Percentiles rank a stretch among this genome's conserved stretches.
phyloP scores from a whole-genome alignment of 2,113 vertebrate species.

The Toxotes jaculatrix region DNA sequence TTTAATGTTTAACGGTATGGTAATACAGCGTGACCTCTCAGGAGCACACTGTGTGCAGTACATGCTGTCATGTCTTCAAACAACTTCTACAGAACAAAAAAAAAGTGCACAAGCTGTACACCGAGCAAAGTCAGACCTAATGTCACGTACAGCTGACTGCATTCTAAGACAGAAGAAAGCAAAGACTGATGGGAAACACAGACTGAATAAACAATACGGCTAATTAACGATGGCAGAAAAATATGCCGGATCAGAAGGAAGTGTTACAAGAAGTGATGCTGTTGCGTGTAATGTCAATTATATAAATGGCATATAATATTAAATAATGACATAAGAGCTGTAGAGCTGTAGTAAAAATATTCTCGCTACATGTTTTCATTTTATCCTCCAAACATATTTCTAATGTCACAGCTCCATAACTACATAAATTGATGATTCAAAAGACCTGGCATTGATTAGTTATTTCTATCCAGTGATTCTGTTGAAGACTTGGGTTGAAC shows the following conservation, averaged over 20 bases:
- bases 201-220: background rate
- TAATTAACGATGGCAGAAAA: background rate
- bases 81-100: background rate
- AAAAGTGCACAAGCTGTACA: background rate
- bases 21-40: background rate
- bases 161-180: background rate
- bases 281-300: background rate
- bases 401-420: background rate
- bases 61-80: background rate
- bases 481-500: background rate
- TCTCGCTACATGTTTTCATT: background rate
- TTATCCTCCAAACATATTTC: background rate
- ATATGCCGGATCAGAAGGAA: background rate
- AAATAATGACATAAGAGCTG: background rate
- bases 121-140: background rate
- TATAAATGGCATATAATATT: background rate
- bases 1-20: background rate
- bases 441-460: background rate
- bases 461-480: background rate
- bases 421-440: background rate
- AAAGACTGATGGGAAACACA: background rate
- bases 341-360: constrained; percentile 4
- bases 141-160: background rate
- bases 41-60: background rate
- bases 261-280: background rate